phyloP scores from a whole-genome alignment of 2,113 vertebrate genomes.

The Ammospiza caudacuta region DNA sequence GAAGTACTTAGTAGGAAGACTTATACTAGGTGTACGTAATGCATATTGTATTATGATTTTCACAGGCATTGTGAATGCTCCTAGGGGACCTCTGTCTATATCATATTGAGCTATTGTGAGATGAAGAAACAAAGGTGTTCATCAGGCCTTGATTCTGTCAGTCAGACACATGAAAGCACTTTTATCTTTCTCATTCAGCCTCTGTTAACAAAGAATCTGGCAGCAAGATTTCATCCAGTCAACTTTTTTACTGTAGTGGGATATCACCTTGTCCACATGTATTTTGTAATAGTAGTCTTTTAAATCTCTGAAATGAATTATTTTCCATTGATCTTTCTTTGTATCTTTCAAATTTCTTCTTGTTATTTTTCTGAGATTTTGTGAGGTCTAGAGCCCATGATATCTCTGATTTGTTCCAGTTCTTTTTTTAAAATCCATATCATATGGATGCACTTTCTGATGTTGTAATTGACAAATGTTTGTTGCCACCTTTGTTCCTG shows the following conservation, averaged over 20 bases:
- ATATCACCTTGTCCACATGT: background rate
- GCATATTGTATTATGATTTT: background rate
- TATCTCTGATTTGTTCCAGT: background rate
- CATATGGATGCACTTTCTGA: background rate
- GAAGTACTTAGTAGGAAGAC: background rate
- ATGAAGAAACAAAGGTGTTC: background rate
- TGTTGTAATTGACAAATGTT: background rate
- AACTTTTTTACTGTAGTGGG: background rate
- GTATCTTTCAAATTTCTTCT: background rate
- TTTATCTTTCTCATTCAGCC: background rate
- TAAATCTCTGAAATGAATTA: background rate
- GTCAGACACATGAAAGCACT: background rate
- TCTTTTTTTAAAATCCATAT: background rate
- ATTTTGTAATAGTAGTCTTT: background rate
- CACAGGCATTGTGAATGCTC: rapidly evolving
- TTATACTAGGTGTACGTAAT: background rate
- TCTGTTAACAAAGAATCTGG: background rate
- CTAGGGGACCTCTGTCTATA: background rate
- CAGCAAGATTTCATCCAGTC: background rate
- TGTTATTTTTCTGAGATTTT: background rate
- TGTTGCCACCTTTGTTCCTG: background rate
- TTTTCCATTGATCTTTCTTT: background rate
- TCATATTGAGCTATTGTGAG: background rate
- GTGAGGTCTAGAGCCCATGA: background rate
- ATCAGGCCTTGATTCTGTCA: background rate